Evolutionary conservation across 2,888 invertebrate species (phyloP), one percentile per base, ranked within the genome.

Genomic region (Tachina lurida): DNA sequence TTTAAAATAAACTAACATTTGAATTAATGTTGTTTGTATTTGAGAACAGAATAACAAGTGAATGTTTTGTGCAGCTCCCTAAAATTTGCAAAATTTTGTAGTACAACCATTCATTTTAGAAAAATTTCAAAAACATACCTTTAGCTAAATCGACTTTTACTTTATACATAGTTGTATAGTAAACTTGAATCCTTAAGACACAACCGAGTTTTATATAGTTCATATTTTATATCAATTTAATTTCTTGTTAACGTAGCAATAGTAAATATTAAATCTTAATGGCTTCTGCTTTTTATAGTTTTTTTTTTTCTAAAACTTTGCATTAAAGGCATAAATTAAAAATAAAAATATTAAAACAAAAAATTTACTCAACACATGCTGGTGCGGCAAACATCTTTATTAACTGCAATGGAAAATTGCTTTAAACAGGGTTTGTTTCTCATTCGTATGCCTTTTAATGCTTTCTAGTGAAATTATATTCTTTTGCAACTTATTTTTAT

Each of bases 381-480:
- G 10, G 45, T 49, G n/a, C 19, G 39, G 54, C 52, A 54, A 84
- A 70, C 63, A 75, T 70, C 74, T 85, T 82, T 82, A 85, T 78
- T 82, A 82, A 74, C 84, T 81, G 80, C 77, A 81, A 63, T 71
- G 49, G 54, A 67, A 84, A 71, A 71, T 81, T 41, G 54, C 19
- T 54, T 70, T 3, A 58, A 75, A 78, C 45, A 56, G n/a, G 47
- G 52, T 49, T 79, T 58, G 13, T 63, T 68, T 54, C 62, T 70
- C 39, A 63, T 62, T 39, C 4, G 2, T 31, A 31, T 31, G 56
- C n/a, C 12, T 47, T 56, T 19, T 65, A 12, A 15, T 10, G 8
- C 12, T 10, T 56, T 56, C 49, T 9, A 39, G 8, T 13, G n/a
- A 31, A 47, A 39, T 56, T 45, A 13, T 68, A 52, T 71, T 22